A percentile compares a stretch with the other conserved stretches of the same genome.
Evolutionary conservation across 2,888 invertebrate species (phyloP).

Genomic region (Hymenopus coronatus): DNA sequence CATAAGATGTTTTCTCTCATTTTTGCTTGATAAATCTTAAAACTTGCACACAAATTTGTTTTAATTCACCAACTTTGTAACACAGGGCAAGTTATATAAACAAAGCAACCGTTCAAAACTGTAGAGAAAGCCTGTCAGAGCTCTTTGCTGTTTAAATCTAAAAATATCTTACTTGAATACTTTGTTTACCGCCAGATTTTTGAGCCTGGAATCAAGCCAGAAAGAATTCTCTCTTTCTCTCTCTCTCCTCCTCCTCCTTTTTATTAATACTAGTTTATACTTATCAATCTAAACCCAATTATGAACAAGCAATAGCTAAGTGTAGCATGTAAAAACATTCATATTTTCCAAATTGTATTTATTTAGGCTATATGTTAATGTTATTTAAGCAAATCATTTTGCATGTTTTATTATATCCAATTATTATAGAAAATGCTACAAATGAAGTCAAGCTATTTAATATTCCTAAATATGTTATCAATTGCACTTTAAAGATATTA

Average conservation of each 20-base stretch:
- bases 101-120: not conserved
- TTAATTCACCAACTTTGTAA: too few relatives aligned
- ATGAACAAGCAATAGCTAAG: not conserved
- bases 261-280: not conserved
- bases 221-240: not conserved
- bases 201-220: not conserved
- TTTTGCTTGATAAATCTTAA: not conserved
- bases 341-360: too few relatives aligned
- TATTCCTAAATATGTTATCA: too few relatives aligned
- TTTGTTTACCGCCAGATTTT: not conserved
- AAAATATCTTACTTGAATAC: not conserved
- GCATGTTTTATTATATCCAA: too few relatives aligned
- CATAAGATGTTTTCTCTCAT: not conserved
- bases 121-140: not conserved
- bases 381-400: too few relatives aligned
- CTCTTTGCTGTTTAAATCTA: not conserved
- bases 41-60: not conserved
- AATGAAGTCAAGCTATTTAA: too few relatives aligned
- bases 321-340: too few relatives aligned
- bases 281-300: not conserved
- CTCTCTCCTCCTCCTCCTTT: not conserved
- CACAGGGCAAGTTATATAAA: too few relatives aligned
- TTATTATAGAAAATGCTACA: too few relatives aligned
- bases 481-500: too few relatives aligned
- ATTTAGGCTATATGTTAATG: too few relatives aligned